phyloP scores from a whole-genome alignment of 53 echinoderm and acorn worm genomes.

The Mesocentrotus franciscanus region DNA sequence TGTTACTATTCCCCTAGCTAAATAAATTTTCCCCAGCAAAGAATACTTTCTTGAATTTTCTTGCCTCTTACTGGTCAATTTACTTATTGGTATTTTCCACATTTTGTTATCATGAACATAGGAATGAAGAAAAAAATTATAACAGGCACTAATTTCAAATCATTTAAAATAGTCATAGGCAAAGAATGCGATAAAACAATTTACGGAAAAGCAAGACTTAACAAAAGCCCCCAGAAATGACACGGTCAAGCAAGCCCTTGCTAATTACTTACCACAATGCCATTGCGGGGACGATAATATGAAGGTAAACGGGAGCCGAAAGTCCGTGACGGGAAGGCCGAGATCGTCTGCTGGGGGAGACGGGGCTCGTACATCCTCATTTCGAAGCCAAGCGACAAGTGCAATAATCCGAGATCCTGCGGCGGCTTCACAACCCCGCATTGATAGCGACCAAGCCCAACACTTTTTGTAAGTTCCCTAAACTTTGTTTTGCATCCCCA shows the following conservation, averaged over 20 bases:
- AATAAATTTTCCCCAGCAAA: not conserved
- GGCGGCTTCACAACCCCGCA: not conserved
- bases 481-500: slow-evolving; percentile 34
- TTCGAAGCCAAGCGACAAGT: slow-evolving; percentile 21
- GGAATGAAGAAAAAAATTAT: not conserved
- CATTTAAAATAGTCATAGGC: not conserved
- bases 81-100: not conserved
- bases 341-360: slow-evolving; percentile 37
- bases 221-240: not conserved
- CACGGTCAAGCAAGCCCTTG: slow-evolving; percentile 17
- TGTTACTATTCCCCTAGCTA: not conserved
- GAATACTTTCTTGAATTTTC: not conserved
- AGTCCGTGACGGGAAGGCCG: slow-evolving; percentile 58
- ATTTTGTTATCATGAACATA: not conserved
- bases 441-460: slow-evolving; percentile 39
- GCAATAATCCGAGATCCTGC: slow-evolving; percentile 26
- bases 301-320: slow-evolving; percentile 60
- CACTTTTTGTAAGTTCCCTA: slow-evolving; percentile 16
- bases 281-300: slow-evolving; percentile 47
- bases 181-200: not conserved
- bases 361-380: slow-evolving; percentile 57
- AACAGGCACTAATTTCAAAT: not conserved
- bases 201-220: not conserved
- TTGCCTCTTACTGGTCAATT: not conserved
- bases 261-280: slow-evolving; percentile 28